phyloP scores from a whole-genome alignment of 1,140 invertebrate genomes.

The Coenobita brevimanus region DNA sequence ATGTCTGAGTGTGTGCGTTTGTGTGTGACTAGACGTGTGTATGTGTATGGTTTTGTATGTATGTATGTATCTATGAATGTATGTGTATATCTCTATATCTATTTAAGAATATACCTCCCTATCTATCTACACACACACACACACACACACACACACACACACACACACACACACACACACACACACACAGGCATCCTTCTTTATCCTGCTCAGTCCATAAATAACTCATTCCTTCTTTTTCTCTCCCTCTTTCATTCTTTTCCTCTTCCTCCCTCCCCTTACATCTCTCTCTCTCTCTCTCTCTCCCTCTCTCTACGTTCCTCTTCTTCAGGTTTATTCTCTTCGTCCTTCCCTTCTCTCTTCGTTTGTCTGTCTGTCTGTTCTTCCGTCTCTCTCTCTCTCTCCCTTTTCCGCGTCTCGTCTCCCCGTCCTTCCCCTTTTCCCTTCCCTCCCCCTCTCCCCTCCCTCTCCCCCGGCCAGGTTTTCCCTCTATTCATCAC shows the following conservation, averaged over 20 bases:
- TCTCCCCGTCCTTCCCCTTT: background rate
- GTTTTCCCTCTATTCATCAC: background rate
- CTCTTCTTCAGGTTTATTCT: no score
- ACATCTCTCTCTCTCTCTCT: background rate
- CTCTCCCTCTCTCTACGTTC: background rate
- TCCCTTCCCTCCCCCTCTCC: background rate
- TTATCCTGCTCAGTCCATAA: background rate
- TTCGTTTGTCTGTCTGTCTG: no score
- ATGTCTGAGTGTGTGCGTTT: background rate
- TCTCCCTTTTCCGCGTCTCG: background rate
- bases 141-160: constrained; percentile 1
- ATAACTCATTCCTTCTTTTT: background rate
- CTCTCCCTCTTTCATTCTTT: background rate
- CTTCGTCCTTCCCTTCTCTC: no score
- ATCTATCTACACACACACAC: no score
- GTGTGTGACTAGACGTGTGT: background rate
- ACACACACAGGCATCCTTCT: background rate
- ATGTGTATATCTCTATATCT: no score
- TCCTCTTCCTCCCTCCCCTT: no score
- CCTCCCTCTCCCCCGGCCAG: no score
- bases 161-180: constrained; percentile 1
- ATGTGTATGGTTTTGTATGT: no score
- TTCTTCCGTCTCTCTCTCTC: background rate
- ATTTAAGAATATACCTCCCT: no score
- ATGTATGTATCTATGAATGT: no score